Conservation (phyloP, 2,888 invertebrate genomes). For the Chymomyza procnemis region DNA sequence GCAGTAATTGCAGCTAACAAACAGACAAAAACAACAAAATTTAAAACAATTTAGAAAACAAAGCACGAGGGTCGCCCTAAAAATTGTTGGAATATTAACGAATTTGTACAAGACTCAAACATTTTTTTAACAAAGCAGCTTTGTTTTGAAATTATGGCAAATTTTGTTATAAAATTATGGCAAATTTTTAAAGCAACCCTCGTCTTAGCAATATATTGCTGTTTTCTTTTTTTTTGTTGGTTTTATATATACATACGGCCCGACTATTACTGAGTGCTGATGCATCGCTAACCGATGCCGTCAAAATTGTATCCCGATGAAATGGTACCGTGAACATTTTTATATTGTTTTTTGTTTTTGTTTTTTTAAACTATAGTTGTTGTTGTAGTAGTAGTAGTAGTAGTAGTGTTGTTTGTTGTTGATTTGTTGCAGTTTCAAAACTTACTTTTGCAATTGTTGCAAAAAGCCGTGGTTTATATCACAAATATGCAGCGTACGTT, state of each 20-base stretch:
- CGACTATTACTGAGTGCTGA: slow-evolving; percentile 81
- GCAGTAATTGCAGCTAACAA: slow-evolving; percentile 3
- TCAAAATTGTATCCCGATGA: slow-evolving; percentile 79
- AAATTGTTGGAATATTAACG: too few relatives aligned
- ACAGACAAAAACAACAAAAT: slow-evolving; percentile 29
- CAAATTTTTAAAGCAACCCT: not conserved
- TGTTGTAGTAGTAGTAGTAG: not conserved
- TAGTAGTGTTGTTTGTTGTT: slow-evolving; percentile 9
- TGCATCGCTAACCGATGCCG: slow-evolving; percentile 83
- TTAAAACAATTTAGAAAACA: slow-evolving; percentile 50
- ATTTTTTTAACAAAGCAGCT: too few relatives aligned
- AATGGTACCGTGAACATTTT: slow-evolving; percentile 78
- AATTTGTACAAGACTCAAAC: too few relatives aligned
- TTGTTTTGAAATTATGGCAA: too few relatives aligned
- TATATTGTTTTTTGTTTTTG: slow-evolving; percentile 5
- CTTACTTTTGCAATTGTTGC: slow-evolving; percentile 43
- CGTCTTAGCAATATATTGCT: not conserved
- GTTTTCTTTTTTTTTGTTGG: not conserved
- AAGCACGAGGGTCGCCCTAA: not conserved
- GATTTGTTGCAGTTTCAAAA: slow-evolving; percentile 22
- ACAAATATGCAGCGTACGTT: slow-evolving; percentile 8
- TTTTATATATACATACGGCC: slow-evolving; percentile 79
- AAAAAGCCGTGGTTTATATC: slow-evolving; percentile 15
- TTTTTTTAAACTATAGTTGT: not conserved
- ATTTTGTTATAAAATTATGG: too few relatives aligned